Evolutionary conservation across 1,140 invertebrate genomes (phyloP).

Genomic region (Zaprionus nigranus): DNA sequence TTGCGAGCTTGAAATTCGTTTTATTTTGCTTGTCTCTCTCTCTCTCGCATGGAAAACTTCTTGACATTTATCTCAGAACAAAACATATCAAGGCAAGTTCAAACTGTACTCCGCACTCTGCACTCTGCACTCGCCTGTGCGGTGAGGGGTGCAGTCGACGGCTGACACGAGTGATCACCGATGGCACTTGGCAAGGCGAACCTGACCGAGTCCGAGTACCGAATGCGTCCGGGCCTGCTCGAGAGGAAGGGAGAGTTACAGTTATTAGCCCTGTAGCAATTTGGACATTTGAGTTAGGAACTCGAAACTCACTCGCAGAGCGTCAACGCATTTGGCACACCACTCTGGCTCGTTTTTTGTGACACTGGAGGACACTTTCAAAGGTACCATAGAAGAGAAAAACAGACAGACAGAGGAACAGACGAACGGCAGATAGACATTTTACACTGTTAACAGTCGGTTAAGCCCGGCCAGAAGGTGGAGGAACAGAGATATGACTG

Average conservation of each 20-base stretch:
- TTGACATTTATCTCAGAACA: constrained; percentile 6
- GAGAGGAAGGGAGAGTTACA: background rate
- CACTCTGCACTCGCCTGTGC: background rate
- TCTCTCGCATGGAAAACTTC: constrained; percentile 1
- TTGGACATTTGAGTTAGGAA: constrained; percentile 7
- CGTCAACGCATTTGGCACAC: constrained; percentile 6
- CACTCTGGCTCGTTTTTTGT: constrained; percentile 3
- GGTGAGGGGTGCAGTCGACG: background rate
- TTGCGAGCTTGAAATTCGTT: background rate
- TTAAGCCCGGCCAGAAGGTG: background rate
- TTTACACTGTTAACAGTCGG: background rate
- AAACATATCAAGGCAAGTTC: constrained; percentile 2
- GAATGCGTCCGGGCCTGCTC: background rate
- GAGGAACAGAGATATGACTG: background rate
- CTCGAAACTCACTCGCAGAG: constrained; percentile 1
- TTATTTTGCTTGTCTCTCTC: constrained; percentile 5
- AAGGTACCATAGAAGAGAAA: background rate
- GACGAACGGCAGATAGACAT: background rate
- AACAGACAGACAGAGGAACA: background rate
- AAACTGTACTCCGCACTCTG: background rate
- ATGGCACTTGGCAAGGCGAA: constrained; percentile 4
- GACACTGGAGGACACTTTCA: background rate
- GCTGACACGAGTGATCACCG: background rate
- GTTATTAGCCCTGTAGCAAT: constrained; percentile 5
- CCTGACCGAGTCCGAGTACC: background rate